phyloP scores from a whole-genome alignment of 2,888 invertebrate species.

The Rhogogaster chlorosoma region DNA sequence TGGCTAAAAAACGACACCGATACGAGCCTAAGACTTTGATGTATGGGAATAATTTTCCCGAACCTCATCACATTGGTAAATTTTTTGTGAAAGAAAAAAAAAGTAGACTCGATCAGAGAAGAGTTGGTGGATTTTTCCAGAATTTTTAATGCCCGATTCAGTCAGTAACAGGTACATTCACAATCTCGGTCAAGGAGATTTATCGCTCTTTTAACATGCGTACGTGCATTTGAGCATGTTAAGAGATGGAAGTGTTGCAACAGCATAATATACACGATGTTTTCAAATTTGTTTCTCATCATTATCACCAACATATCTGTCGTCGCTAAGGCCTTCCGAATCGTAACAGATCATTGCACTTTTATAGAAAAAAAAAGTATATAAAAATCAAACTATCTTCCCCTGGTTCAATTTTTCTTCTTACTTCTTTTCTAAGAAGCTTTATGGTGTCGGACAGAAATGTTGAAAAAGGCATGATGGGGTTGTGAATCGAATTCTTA shows the following conservation, averaged over 20 bases:
- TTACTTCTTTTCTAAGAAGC: not conserved
- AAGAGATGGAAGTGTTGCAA: not conserved
- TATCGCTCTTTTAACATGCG: not conserved
- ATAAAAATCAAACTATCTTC: too few species aligned
- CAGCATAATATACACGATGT: not conserved
- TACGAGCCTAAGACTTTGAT: too few species aligned
- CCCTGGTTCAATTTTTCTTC: not conserved
- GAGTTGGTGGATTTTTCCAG: not conserved
- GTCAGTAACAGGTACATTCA: not conserved
- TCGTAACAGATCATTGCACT: not conserved
- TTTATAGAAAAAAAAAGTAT: not conserved
- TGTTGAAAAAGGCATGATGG: not conserved
- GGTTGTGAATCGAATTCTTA: not conserved
- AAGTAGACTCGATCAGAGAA: not conserved
- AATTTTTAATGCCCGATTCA: not conserved
- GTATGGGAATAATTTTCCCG: too few species aligned
- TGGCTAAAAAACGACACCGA: too few species aligned
- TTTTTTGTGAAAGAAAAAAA: not conserved
- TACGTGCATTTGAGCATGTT: not conserved
- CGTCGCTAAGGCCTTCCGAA: not conserved
- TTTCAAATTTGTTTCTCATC: not conserved
- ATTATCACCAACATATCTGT: not conserved
- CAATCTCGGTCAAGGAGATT: not conserved
- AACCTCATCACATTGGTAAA: too few species aligned
- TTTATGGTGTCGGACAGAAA: not conserved